Percentiles rank a stretch among this genome's conserved stretches.
These are phyloP conservation scores for Gallirallus australis DNA, from an alignment of 2,797 vertebrate genomes.

Conservation along the genomic window DNA sequence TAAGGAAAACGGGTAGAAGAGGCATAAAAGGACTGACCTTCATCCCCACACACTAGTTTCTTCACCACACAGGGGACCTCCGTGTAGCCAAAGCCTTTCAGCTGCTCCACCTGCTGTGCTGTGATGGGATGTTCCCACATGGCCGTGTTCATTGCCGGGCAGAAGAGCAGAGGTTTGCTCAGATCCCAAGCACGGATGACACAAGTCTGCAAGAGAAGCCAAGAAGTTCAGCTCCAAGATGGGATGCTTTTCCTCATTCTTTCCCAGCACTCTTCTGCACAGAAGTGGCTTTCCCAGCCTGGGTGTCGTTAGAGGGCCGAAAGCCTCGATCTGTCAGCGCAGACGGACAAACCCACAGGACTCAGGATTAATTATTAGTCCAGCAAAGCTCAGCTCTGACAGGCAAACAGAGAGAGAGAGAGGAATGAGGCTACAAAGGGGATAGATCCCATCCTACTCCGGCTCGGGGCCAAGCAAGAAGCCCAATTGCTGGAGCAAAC, in stretches of 20 bases:
- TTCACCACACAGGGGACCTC: slow-evolving; percentile 94
- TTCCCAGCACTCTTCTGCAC: neutral
- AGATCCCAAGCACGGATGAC: slow-evolving; percentile 94
- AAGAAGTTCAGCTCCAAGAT: neutral
- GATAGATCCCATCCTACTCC: neutral
- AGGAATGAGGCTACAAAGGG: neutral
- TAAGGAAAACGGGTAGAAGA: neutral
- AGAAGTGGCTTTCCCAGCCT: neutral
- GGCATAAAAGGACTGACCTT: slow-evolving; percentile 82
- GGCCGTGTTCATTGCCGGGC: slow-evolving; percentile 96
- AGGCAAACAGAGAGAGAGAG: neutral
- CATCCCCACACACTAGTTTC: slow-evolving; percentile 93
- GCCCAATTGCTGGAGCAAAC: neutral
- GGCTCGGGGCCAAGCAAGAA: neutral
- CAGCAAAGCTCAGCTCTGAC: neutral
- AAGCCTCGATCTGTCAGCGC: neutral
- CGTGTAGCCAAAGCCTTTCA: slow-evolving; percentile 88
- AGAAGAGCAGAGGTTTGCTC: slow-evolving; percentile 92
- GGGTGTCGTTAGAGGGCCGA: neutral
- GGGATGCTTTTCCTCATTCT: neutral
- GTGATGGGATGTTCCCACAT: slow-evolving; percentile 98
- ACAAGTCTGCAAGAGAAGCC: slow-evolving; percentile 85
- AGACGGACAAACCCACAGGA: neutral
- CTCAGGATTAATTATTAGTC: neutral
- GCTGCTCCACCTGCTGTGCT: slow-evolving; percentile 84